A percentile compares a stretch with the other conserved stretches of the same genome.
phyloP scores from a whole-genome alignment of 64 coral and sea anemone genomes.

The Montipora efflorescens region DNA sequence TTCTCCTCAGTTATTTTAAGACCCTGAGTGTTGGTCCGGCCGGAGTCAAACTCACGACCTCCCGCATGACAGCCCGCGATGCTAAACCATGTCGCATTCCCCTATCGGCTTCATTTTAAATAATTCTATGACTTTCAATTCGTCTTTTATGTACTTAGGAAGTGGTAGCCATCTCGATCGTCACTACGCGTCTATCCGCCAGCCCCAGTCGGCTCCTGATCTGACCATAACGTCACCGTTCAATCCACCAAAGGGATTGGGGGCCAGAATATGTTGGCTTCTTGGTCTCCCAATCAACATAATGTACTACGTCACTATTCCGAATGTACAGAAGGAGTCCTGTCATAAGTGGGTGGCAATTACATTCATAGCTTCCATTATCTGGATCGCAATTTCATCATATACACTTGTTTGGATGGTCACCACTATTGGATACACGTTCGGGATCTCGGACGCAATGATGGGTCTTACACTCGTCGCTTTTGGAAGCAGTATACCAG shows the following conservation, averaged over 20 bases:
- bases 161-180: slow-evolving; percentile 66
- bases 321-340: slow-evolving; percentile 65
- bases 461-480: slow-evolving; percentile 76
- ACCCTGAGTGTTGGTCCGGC: no score
- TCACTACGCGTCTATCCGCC: slow-evolving; percentile 54
- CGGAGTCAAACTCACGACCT: no score
- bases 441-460: slow-evolving; percentile 56
- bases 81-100: no score
- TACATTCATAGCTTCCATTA: slow-evolving; percentile 67
- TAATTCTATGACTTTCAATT: neutral
- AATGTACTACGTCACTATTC: slow-evolving; percentile 66
- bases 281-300: slow-evolving; percentile 67
- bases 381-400: slow-evolving; percentile 47
- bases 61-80: no score
- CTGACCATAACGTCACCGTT: slow-evolving; percentile 51
- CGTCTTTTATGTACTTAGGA: slow-evolving; percentile 3
- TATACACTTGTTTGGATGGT: slow-evolving; percentile 79
- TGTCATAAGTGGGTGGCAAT: slow-evolving; percentile 67
- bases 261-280: slow-evolving; percentile 50
- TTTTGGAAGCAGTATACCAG: slow-evolving; percentile 62
- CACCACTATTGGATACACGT: slow-evolving; percentile 67
- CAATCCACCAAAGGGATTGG: slow-evolving; percentile 21
- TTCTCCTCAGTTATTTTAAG: no score
- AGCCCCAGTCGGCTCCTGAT: slow-evolving; percentile 2
- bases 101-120: no score